A percentile compares a stretch with the other conserved stretches of the same genome.
These are phyloP conservation scores for Sebastes minor DNA, from an alignment of 2,797 vertebrate genomes.

Conservation along the genomic window DNA sequence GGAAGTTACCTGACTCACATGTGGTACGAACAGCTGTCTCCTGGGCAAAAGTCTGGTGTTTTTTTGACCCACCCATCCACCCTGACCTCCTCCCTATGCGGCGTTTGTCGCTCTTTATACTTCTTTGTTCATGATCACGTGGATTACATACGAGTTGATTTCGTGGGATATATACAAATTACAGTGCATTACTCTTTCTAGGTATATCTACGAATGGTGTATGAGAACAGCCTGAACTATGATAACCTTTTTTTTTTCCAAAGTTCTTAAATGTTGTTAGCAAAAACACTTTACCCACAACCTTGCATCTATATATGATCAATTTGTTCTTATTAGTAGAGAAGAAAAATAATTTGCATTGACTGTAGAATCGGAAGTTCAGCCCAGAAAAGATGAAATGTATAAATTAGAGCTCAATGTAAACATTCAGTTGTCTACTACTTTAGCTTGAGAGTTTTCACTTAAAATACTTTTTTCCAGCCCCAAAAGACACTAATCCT, in stretches of 20 bases:
- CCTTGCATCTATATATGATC: not conserved
- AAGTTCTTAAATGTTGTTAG: too few species aligned
- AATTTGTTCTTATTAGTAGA: not conserved
- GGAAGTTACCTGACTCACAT: too few species aligned
- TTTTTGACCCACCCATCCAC: too few species aligned
- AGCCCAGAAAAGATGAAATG: not conserved
- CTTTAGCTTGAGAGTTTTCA: constrained; percentile 5
- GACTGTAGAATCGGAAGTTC: not conserved
- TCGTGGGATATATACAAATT: too few species aligned
- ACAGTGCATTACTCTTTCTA: too few species aligned
- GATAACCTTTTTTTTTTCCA: not conserved
- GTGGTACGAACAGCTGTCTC: too few species aligned
- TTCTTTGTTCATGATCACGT: too few species aligned
- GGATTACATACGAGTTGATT: too few species aligned
- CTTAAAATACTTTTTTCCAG: constrained; percentile 41
- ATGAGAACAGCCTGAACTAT: not conserved
- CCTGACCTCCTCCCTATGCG: too few species aligned
- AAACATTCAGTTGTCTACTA: constrained; percentile 23
- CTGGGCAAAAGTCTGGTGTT: too few species aligned
- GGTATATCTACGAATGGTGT: too few species aligned
- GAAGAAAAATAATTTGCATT: not conserved
- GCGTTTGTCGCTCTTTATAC: too few species aligned
- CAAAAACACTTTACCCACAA: not conserved
- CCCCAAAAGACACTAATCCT: constrained; percentile 61
- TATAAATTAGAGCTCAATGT: not conserved